Evolutionary conservation across 2,113 vertebrate species (phyloP).

Genomic region (Ophthalmolycus amberensis): DNA sequence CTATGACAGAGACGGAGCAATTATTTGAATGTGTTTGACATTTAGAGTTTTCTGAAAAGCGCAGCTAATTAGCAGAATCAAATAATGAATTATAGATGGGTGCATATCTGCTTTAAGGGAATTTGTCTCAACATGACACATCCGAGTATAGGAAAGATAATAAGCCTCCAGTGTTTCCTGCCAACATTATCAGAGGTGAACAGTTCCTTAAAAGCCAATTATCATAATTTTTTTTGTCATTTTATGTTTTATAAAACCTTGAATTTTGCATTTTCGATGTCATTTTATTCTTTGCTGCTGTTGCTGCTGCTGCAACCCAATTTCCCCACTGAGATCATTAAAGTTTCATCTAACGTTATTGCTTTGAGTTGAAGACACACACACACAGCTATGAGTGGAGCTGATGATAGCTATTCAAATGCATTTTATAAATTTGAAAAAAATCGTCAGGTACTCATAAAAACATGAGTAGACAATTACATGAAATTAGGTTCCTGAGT

Average conservation of each 20-base stretch:
- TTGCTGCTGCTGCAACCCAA: not conserved
- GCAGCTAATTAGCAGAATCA: slow-evolving; percentile 43
- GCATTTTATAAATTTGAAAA: slow-evolving; percentile 19
- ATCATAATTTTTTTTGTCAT: not conserved
- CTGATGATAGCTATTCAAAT: slow-evolving; percentile 25
- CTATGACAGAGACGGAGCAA: slow-evolving; percentile 10
- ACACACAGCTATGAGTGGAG: not conserved
- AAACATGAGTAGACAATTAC: slow-evolving; percentile 22
- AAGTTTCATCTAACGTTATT: slow-evolving; percentile 47
- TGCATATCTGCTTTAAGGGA: slow-evolving; percentile 1
- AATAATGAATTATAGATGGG: slow-evolving; percentile 47
- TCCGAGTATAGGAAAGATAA: not conserved
- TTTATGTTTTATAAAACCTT: slow-evolving; percentile 33
- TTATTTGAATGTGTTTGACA: slow-evolving; percentile 20
- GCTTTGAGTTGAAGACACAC: not conserved
- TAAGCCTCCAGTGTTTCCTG: slow-evolving; percentile 9
- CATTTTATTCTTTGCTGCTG: not conserved
- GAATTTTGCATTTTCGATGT: not conserved
- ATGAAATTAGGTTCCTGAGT: slow-evolving; percentile 13
- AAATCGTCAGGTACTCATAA: slow-evolving; percentile 33
- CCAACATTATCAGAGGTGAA: not conserved
- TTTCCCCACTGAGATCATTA: slow-evolving; percentile 52
- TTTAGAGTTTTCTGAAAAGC: slow-evolving; percentile 21
- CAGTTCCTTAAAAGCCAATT: not conserved
- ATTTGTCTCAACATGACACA: slow-evolving; percentile 14